Conservation (phyloP, 2,113 vertebrate genomes). For the Corythornis cristatus region DNA sequence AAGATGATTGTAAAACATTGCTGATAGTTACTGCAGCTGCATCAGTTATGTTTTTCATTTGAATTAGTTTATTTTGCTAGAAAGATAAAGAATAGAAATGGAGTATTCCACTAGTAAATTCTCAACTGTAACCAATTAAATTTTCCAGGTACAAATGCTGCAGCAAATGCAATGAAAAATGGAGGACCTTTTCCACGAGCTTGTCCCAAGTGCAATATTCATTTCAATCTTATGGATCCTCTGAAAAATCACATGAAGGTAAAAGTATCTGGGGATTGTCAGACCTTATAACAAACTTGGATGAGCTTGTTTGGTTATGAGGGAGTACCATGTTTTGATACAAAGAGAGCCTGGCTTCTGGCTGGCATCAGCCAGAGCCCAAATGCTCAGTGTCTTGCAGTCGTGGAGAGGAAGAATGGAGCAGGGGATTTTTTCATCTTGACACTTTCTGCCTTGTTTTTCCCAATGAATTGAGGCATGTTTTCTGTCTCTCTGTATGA, state of each 20-base stretch:
- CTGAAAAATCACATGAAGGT: constrained; percentile 90
- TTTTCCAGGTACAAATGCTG: constrained; percentile 68
- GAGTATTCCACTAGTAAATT: neutral
- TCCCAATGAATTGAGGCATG: neutral
- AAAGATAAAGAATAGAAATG: neutral
- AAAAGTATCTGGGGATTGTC: constrained; percentile 22
- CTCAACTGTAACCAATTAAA: neutral
- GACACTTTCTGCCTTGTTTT: neutral
- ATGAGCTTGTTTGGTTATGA: neutral
- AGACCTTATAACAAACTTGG: neutral
- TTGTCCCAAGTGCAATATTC: constrained; percentile 90
- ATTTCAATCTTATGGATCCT: constrained; percentile 85
- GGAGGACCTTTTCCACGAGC: constrained; percentile 83
- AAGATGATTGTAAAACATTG: neutral
- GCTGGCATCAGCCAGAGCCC: neutral
- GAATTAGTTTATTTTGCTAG: neutral
- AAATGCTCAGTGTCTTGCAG: neutral
- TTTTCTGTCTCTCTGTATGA: neutral
- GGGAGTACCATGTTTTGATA: neutral
- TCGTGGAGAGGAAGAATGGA: neutral
- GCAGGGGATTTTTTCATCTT: neutral
- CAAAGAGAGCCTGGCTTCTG: neutral
- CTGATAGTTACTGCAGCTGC: neutral
- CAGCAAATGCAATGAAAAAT: constrained; percentile 79
- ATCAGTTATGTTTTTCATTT: neutral